Percentiles rank a stretch among this genome's conserved stretches.
Evolutionary conservation across 2,113 vertebrate species (phyloP).

Genomic region (Coreoperca whiteheadi): DNA sequence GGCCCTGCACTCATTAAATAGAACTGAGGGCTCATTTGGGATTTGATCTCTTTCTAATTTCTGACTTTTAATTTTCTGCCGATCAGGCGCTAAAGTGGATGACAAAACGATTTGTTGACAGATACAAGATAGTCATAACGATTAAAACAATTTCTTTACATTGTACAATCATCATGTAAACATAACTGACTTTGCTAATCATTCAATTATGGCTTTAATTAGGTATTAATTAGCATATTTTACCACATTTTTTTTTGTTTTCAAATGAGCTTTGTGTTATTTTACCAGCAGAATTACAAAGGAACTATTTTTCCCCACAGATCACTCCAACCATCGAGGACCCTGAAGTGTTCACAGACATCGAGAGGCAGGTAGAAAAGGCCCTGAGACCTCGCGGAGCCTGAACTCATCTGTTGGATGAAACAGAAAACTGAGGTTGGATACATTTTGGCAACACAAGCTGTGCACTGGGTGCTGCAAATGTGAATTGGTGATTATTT

Average conservation of each 20-base stretch:
- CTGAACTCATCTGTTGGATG: conserved; percentile 27
- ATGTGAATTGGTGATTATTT: background rate
- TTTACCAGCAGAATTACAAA: background rate
- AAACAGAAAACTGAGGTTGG: background rate
- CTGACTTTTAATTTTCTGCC: conserved; percentile 30
- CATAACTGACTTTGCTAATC: background rate
- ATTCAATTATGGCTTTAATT: background rate
- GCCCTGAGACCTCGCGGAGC: conserved; percentile 17
- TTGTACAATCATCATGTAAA: background rate
- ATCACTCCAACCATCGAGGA: conserved; percentile 95
- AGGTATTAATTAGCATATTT: background rate
- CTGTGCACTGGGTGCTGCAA: background rate
- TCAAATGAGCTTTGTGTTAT: background rate
- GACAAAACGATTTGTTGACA: background rate
- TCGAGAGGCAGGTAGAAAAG: conserved; percentile 85
- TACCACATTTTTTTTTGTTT: background rate
- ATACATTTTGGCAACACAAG: background rate
- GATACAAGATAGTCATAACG: too few species aligned
- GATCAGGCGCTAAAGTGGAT: background rate
- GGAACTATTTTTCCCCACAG: conserved; percentile 73
- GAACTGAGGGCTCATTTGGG: conserved; percentile 12
- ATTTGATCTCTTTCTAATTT: conserved; percentile 7
- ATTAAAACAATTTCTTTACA: too few species aligned
- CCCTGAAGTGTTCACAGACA: conserved; percentile 88
- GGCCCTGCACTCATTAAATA: conserved; percentile 8